Base-by-base conservation (phyloP, 2,797 vertebrate species). In the Protosalanx chinensis region DNA sequence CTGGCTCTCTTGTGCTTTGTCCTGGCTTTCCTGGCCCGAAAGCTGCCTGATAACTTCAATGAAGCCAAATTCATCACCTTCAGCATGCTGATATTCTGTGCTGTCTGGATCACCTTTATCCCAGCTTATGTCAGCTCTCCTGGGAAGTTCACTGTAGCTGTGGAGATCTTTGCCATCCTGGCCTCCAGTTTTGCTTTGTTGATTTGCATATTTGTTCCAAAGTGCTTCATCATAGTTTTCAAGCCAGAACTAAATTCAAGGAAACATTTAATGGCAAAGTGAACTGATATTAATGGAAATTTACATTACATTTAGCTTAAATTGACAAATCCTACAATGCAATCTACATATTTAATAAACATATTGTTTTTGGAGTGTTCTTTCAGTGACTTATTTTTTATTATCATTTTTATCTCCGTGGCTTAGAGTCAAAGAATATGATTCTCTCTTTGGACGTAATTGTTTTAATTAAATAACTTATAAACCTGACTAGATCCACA, bases 21-120 rank as follows among this genome's bases (percentile, higher is more conserved):
- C 2, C 81, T 88, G 30, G 85, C 84, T 30, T 89, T 87, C 77
- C 74, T 86, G 30, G 84, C 79, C 15, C 73, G 85, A 33, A 88
- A 83, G 57, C 72, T 88, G 12, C 84, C 85, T 59, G 83, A 83
- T 71, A 84, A 66, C 59, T 88, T 85, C 27, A 88, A 88, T 59
- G 86, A 88, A 72, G 85, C 86, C 2, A 88, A 86, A 46, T 71
- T 82, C 1, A 87, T 86, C 64, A 88, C 86, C 0, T 88, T 87
- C 66, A 88, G 86, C 76, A 87, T 88, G 85, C 4, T 88, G 65
- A 88, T 87, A 72, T 86, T 82, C 68, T 85, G 84, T 77, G 68
- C 79, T 27, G 75, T 65, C 7, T 85, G 81, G 83, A 79, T 85
- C 32, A 71, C 67, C 18, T 13, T 32, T 51, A 74, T 76, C 10